Conservation (phyloP, 2,113 vertebrate genomes). For the Panurus biarmicus region DNA sequence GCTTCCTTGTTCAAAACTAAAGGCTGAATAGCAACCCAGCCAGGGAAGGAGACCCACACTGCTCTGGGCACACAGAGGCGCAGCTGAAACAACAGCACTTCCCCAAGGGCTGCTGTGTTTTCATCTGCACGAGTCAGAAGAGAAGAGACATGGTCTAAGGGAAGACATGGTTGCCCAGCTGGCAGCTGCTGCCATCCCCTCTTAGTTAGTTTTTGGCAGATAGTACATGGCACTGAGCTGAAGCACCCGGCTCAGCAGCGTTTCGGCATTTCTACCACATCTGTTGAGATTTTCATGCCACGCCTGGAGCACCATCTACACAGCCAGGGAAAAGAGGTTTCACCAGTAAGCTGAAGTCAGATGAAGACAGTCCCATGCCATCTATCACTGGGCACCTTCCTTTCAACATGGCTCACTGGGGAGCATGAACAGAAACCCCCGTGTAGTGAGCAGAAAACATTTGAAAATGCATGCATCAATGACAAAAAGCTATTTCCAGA, state of each 20-base stretch:
- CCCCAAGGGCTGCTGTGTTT: not conserved
- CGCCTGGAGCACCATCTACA: not conserved
- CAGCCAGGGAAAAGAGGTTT: not conserved
- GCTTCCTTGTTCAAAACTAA: not conserved
- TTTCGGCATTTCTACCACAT: not conserved
- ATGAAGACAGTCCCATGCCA: not conserved
- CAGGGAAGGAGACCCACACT: rapidly evolving
- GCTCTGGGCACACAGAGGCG: rapidly evolving
- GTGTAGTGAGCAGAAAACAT: not conserved
- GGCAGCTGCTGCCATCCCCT: not conserved
- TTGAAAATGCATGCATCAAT: not conserved
- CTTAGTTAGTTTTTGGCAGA: not conserved
- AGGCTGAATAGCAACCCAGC: not conserved
- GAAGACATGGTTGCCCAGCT: not conserved
- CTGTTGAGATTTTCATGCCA: not conserved
- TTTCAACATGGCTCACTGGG: rapidly evolving
- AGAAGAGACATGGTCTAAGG: not conserved
- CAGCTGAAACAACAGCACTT: not conserved
- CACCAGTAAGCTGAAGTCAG: not conserved
- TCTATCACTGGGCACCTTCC: not conserved
- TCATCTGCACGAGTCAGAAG: not conserved
- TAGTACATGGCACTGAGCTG: not conserved
- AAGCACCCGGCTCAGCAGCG: not conserved
- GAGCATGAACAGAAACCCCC: rapidly evolving
- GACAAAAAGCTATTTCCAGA: not conserved